Percentiles rank a stretch among this genome's conserved stretches.
Conservation (phyloP, 2,113 vertebrate genomes). For the Phalacrocorax aristotelis region DNA sequence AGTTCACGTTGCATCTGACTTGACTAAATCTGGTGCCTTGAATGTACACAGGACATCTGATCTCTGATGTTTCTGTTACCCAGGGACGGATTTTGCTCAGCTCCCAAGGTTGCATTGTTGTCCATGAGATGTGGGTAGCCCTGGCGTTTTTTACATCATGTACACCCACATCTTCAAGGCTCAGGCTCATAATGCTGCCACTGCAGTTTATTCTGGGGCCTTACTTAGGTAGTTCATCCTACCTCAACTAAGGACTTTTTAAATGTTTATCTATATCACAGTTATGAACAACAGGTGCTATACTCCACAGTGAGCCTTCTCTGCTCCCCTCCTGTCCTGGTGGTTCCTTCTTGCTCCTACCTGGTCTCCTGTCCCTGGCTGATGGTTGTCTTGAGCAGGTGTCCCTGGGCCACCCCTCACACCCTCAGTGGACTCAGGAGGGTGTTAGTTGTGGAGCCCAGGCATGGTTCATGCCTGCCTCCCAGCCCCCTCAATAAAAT, state of each 20-base stretch:
- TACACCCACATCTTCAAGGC: neutral
- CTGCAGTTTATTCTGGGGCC: neutral
- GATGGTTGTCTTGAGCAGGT: neutral
- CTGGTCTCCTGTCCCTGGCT: neutral
- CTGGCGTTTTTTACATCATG: neutral
- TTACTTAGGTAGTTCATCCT: too few species aligned
- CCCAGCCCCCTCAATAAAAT: neutral
- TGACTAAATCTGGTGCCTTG: neutral
- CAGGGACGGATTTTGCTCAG: neutral
- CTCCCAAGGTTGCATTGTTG: neutral
- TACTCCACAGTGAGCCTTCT: neutral
- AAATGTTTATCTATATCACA: rapidly evolving
- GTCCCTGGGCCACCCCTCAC: neutral
- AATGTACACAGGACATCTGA: neutral
- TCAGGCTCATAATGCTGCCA: rapidly evolving
- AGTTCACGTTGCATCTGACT: neutral
- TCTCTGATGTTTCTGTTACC: neutral
- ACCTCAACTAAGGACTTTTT: neutral
- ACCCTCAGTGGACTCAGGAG: neutral
- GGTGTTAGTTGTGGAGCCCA: neutral
- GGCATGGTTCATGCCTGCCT: rapidly evolving
- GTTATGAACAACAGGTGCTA: neutral
- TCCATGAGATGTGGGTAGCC: neutral
- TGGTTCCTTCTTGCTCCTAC: neutral
- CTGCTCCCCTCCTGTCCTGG: neutral